Conservation (phyloP, 2,888 invertebrate genomes). For the Erebia ligea region DNA sequence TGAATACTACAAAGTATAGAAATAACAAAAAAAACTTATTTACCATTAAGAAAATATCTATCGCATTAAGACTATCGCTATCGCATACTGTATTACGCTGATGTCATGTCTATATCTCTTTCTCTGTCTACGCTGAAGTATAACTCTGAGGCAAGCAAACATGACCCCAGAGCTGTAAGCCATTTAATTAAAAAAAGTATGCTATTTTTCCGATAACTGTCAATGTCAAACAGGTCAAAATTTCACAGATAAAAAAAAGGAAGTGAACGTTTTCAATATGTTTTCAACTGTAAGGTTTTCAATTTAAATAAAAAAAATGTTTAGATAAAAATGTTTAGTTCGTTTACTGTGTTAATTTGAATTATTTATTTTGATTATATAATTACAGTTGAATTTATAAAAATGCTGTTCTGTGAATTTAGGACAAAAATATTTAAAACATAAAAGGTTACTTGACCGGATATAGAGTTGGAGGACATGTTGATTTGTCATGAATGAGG, state of each 20-base stretch:
- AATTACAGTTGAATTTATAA: background rate
- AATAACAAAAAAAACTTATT: too few species aligned
- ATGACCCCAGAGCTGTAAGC: too few species aligned
- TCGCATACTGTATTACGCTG: too few species aligned
- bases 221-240: background rate
- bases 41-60: too few species aligned
- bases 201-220: too few species aligned
- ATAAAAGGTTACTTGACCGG: conserved; percentile 57
- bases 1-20: too few species aligned
- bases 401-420: background rate
- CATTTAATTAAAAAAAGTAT: too few species aligned
- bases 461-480: conserved; percentile 75
- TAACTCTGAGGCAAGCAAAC: too few species aligned
- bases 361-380: background rate
- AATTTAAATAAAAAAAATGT: background rate
- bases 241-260: conserved; percentile 7
- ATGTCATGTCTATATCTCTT: too few species aligned
- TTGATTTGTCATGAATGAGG: conserved; percentile 77
- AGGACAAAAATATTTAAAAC: background rate
- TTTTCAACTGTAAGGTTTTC: too few species aligned
- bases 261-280: background rate
- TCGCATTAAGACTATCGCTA: too few species aligned
- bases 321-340: background rate
- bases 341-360: background rate
- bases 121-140: too few species aligned